Conservation (phyloP, 2,888 invertebrate genomes). For the Kuschelorhynchus macadamiae region DNA sequence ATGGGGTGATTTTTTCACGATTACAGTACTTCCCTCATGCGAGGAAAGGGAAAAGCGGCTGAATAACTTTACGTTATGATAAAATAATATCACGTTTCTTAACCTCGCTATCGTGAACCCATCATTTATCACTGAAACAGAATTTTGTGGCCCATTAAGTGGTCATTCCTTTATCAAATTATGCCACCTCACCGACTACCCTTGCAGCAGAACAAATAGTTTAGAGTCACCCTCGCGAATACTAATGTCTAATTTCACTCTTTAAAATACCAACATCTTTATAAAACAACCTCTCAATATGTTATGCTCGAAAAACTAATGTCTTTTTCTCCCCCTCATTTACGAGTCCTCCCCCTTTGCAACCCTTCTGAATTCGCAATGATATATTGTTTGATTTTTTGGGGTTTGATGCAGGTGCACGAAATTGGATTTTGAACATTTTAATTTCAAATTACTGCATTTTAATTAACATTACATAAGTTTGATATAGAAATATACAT, state of each 20-base stretch:
- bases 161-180: slow-evolving; percentile 28
- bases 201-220: slow-evolving; percentile 22
- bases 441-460: background rate
- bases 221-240: slow-evolving; percentile 27
- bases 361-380: slow-evolving; percentile 19
- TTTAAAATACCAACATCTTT: slow-evolving; percentile 29
- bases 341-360: slow-evolving; percentile 18
- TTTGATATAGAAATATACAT: too few species aligned
- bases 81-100: too few species aligned
- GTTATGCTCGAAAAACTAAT: slow-evolving; percentile 25
- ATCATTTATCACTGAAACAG: background rate
- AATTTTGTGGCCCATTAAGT: slow-evolving; percentile 18
- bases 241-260: slow-evolving; percentile 26
- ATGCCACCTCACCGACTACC: slow-evolving; percentile 26
- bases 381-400: slow-evolving; percentile 24
- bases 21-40: too few species aligned
- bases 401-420: slow-evolving; percentile 20
- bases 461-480: too few species aligned
- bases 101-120: too few species aligned
- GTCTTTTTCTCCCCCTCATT: slow-evolving; percentile 18
- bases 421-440: slow-evolving; percentile 3
- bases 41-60: too few species aligned
- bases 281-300: background rate
- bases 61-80: too few species aligned
- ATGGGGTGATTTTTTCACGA: too few species aligned